phyloP scores from a whole-genome alignment of 2,888 invertebrate genomes.

The Mimachlamys varia region DNA sequence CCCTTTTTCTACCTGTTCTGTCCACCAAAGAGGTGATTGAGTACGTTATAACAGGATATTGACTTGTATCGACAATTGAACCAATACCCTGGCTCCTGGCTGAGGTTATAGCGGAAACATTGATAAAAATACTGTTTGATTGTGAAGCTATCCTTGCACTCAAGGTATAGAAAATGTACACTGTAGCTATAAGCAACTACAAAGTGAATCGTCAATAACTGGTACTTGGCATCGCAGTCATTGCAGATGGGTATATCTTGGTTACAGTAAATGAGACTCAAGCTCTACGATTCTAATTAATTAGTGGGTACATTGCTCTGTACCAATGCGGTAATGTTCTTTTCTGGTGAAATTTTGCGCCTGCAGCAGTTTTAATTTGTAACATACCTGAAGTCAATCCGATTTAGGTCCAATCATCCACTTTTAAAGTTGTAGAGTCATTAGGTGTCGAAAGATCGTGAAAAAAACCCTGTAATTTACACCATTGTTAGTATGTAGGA shows the following conservation, averaged over 20 bases:
- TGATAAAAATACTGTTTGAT: neutral
- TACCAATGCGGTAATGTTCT: neutral
- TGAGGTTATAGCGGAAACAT: neutral
- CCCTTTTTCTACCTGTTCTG: neutral
- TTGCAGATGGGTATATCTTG: neutral
- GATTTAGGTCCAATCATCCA: slow-evolving; percentile 23
- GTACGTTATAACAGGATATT: neutral
- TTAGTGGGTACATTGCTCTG: neutral
- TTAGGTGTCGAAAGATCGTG: neutral
- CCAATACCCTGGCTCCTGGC: neutral
- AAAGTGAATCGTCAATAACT: neutral
- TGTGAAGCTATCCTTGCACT: neutral
- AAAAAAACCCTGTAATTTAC: neutral
- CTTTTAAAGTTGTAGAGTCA: slow-evolving; percentile 10
- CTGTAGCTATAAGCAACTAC: neutral
- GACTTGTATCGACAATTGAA: neutral
- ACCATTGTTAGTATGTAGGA: slow-evolving; percentile 2
- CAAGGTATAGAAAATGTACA: neutral
- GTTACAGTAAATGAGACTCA: neutral
- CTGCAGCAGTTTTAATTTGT: neutral
- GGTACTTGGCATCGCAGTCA: neutral
- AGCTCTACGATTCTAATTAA: neutral
- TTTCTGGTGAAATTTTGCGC: neutral
- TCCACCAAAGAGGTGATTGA: neutral
- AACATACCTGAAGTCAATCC: slow-evolving; percentile 24